These are phyloP conservation scores for Channallabes apus DNA, from an alignment of 2,797 vertebrate genomes.

Conservation along the genomic window DNA sequence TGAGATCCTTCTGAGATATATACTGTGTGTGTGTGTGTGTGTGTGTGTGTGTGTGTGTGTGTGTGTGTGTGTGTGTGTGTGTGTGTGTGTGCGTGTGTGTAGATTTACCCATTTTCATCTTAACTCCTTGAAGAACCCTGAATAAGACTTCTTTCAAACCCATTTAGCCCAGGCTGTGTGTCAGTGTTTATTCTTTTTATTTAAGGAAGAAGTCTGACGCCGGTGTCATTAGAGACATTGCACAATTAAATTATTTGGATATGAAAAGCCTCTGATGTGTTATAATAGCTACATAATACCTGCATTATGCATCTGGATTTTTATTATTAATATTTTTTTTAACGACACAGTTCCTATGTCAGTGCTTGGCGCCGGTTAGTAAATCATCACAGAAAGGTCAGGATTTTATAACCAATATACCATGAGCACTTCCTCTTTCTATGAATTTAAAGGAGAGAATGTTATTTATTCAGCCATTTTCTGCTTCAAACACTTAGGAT, in stretches of 20 bases:
- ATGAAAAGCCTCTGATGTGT: background rate
- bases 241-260: background rate
- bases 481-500: background rate
- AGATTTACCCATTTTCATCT: background rate
- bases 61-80: background rate
- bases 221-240: background rate
- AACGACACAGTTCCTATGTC: too few species aligned
- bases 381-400: background rate
- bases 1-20: background rate
- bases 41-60: background rate
- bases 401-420: conserved; percentile 4
- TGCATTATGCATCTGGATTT: background rate
- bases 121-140: background rate
- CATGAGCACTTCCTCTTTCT: background rate
- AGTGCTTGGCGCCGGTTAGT: background rate
- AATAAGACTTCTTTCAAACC: background rate
- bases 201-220: too few species aligned
- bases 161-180: background rate
- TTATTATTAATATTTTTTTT: too few species aligned
- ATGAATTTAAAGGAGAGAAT: background rate
- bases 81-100: background rate
- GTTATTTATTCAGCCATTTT: too few species aligned
- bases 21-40: background rate
- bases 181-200: background rate
- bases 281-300: background rate